Evolutionary conservation across 2,888 invertebrate genomes (phyloP).

Genomic region (Acholoe squamosa): DNA sequence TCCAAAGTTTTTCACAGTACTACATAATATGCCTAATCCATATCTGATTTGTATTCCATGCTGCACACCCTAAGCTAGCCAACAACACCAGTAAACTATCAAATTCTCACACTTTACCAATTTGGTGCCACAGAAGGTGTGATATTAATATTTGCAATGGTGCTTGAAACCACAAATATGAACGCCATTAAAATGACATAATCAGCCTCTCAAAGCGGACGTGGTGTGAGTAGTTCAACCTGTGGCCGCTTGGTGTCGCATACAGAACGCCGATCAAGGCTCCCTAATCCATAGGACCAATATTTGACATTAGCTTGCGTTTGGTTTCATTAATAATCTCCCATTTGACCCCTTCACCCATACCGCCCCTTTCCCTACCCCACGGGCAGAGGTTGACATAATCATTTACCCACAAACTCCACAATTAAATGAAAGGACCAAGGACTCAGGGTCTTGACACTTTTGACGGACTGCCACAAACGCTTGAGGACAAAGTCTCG

Average conservation of each 20-base stretch:
- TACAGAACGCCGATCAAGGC: conserved; percentile 32
- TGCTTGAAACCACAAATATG: conserved; percentile 21
- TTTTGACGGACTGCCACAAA: neutral
- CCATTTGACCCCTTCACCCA: conserved; percentile 34
- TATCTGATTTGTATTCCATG: conserved; percentile 19
- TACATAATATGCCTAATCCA: neutral
- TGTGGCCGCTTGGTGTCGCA: conserved; percentile 42
- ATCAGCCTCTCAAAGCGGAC: neutral
- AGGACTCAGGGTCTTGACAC: conserved; percentile 3
- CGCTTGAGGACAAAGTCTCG: neutral
- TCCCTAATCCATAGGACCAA: neutral
- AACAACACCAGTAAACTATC: neutral
- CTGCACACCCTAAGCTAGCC: neutral
- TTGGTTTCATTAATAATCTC: conserved; percentile 34
- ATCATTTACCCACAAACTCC: conserved; percentile 23
- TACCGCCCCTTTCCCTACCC: neutral
- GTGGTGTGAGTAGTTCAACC: neutral
- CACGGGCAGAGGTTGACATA: neutral
- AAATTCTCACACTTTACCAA: neutral
- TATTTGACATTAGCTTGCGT: neutral
- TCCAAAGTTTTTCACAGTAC: neutral
- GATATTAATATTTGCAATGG: conserved; percentile 17
- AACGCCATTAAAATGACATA: conserved; percentile 32
- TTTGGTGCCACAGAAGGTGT: neutral
- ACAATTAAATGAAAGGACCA: conserved; percentile 18